Base-by-base conservation (phyloP, 2,797 vertebrate genomes). In the Amblyraja radiata region DNA sequence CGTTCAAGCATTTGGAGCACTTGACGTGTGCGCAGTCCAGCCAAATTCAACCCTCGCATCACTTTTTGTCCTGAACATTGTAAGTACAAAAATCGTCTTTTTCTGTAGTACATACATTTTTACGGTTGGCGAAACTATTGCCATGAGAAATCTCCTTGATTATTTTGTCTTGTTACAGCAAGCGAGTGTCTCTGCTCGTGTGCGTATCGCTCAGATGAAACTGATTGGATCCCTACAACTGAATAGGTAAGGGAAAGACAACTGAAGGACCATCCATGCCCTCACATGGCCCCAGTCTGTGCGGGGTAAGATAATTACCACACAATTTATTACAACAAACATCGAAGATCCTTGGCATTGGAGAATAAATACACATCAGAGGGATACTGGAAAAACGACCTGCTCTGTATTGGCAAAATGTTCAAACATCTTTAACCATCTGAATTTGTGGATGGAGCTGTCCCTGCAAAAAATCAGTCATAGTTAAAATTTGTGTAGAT, bases 41-140 rank as follows among this genome's bases (percentile, higher is more conserved):
- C 90, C 90, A 5, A 76, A 92, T 54, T 74, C 71, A 73, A 74
- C 90, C 9, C 36, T 76, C 0, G 90, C 71, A 28, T 71, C 90
- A 2, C 71, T 92, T 28, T 92, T 92, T 92, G 90, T 76, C 36
- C 90, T 92, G 90, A 39, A 74, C 6, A 46, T 92, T 28, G 90
- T 92, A 68, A 92, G 90, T 92, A 76, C 65, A 7, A 13, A 92
- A 16, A 14, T 28, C 23, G 74, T n/a, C 1, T 18, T 68, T 28
- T n/a, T 71, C 32, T 10, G 9, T 3, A 39, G 4, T 23, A 4
- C 46, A 3, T 9, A 76, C 54, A 39, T 16, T 28, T 46, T 88
- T 73, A 36, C 18, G 16, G 39, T 14, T 81, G 23, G 8, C 39
- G 5, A 28, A 61, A 76, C 39, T 74, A 23, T 14, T 23, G 11